Base-by-base conservation (phyloP, 2,113 vertebrate genomes). In the Siniperca chuatsi region DNA sequence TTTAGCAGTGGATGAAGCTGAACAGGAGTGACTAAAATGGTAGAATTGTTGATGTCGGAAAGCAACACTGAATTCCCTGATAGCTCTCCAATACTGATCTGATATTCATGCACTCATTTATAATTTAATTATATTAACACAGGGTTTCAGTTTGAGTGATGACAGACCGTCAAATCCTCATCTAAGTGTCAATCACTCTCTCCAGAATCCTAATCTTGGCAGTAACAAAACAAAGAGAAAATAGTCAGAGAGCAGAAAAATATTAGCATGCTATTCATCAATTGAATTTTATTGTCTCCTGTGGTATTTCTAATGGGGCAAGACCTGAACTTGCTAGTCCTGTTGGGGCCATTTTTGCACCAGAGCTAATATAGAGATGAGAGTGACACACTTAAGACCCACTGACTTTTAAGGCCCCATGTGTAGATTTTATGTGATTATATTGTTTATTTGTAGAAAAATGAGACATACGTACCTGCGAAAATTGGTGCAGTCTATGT, bases 121-220 rank as follows among this genome's bases (percentile, higher is more conserved):
- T 94, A 93, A 95, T 94, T 93, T 87, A 94, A 94, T 92, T 92
- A 90, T 92, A 94, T 94, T 94, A 94, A 94, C 91, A 92, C 92
- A 85, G 83, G 87, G 88, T 83, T 92, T 85, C 79, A 92, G 88
- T 84, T 84, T 85, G 91, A 88, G 87, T 85, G 89, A 93, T 94
- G 93, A 90, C 90, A 92, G 91, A 60, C 79, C 52, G 86, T 93
- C 91, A 94, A 91, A 92, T 76, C 68, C 78, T 85, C 78, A 91
- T 93, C 78, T 83, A 79, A 87, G 83, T 94, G 94, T 92, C 94
- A 94, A 91, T 95, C 94, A 93, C 33, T 58, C 68, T 86, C 82
- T 72, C 60, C 70, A 81, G 46, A 85, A 80, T 80, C 83, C 48
- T 55, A 81, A 90, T 87, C 77, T 72, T 44, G 57, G 72, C 42